Evolutionary conservation across 37 sponge, comb jelly and placozoan genomes (phyloP).

Genomic region (Petrosia ficiformis): DNA sequence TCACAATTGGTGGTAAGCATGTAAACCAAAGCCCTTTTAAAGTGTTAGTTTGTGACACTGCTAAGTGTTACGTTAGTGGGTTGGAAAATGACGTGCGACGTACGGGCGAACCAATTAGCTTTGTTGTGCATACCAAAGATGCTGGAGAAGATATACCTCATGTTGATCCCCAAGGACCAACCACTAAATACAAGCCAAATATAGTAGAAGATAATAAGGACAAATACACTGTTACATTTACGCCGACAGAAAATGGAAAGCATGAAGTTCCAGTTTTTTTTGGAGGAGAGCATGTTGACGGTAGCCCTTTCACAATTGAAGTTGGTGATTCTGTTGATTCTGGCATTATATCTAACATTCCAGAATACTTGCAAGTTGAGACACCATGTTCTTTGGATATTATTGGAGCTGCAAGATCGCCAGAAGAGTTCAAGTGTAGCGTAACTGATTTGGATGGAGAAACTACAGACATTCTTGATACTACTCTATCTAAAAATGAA

Average conservation of each 20-base stretch:
- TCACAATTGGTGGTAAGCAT: conserved; percentile 7
- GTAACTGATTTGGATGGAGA: not conserved
- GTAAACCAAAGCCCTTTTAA: conserved; percentile 52
- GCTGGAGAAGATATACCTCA: not conserved
- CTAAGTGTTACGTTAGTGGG: conserved; percentile 20
- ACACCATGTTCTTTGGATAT: conserved; percentile 11
- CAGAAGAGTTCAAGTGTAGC: conserved; percentile 14
- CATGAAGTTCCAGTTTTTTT: conserved; percentile 43
- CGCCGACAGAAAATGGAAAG: conserved; percentile 47
- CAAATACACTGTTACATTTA: conserved; percentile 13
- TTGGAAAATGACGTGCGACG: not conserved
- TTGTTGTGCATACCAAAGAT: not conserved
- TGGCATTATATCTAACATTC: conserved; percentile 32
- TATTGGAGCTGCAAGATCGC: conserved; percentile 37
- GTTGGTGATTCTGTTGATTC: conserved; percentile 66
- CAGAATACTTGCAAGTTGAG: conserved; percentile 36
- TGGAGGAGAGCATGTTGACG: conserved; percentile 48
- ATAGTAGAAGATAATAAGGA: not conserved
- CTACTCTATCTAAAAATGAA: not conserved
- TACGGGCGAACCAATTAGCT: not conserved
- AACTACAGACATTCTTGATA: not conserved
- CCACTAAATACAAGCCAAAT: not conserved
- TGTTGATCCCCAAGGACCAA: not conserved
- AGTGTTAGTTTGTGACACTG: conserved; percentile 34
- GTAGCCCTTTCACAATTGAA: conserved; percentile 56